Conservation (phyloP, 2,797 vertebrate genomes). For the Chiropotes sagulatus region DNA sequence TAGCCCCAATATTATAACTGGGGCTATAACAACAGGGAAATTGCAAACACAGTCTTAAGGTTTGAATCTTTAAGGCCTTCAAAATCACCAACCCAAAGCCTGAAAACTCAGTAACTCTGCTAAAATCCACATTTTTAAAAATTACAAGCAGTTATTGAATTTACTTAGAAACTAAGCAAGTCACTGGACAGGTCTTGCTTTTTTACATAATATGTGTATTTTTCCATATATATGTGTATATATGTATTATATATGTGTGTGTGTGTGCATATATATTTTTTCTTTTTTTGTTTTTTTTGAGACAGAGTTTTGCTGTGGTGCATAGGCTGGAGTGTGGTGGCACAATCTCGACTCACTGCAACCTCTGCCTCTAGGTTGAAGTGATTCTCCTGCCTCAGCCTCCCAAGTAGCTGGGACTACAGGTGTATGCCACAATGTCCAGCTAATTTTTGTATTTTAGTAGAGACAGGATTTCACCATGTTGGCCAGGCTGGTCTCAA, state of each 20-base stretch:
- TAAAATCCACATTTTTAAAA: constrained; percentile 3
- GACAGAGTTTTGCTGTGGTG: too few species aligned
- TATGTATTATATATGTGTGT: too few species aligned
- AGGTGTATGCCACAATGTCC: not conserved
- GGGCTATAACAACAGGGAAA: not conserved
- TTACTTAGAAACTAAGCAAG: constrained; percentile 38
- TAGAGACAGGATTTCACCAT: not conserved
- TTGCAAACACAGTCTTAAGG: not conserved
- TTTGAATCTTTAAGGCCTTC: constrained; percentile 4
- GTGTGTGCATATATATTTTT: too few species aligned
- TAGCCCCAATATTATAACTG: not conserved
- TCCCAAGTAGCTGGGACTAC: not conserved
- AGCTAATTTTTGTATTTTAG: not conserved
- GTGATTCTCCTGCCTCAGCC: too few species aligned
- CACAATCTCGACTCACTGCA: too few species aligned
- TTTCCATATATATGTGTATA: not conserved
- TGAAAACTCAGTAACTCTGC: not conserved
- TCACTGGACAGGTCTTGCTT: not conserved
- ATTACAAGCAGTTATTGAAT: not conserved
- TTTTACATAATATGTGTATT: not conserved
- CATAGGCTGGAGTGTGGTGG: too few species aligned
- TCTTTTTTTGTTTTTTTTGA: too few species aligned
- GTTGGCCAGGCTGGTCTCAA: not conserved
- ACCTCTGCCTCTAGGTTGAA: too few species aligned
- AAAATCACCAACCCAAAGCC: not conserved